phyloP scores from a whole-genome alignment of 2,888 invertebrate species.

The Mactromeris polynyma region DNA sequence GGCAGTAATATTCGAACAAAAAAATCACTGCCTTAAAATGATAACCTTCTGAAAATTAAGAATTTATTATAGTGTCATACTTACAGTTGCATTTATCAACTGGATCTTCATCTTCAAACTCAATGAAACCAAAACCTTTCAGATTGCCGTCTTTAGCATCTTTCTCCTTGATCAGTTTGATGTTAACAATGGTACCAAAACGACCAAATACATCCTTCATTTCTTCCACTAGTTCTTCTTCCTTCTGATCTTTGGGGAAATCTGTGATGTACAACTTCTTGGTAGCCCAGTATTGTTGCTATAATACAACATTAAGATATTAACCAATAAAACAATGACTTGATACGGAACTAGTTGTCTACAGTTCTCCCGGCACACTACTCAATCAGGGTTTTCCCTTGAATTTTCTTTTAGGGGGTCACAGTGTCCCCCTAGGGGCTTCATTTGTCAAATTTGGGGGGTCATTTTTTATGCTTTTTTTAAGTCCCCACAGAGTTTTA shows the following conservation, averaged over 20 bases:
- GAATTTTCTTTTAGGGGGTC: too few relatives aligned
- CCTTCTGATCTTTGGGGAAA: conserved; percentile 60
- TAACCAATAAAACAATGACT: background rate
- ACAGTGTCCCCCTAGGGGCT: too few relatives aligned
- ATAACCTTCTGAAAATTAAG: too few relatives aligned
- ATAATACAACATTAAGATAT: conserved; percentile 16
- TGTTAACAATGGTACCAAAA: conserved; percentile 51
- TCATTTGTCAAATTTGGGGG: too few relatives aligned
- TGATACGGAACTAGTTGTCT: background rate
- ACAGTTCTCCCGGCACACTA: too few relatives aligned
- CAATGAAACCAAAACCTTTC: conserved; percentile 65
- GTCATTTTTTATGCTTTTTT: too few relatives aligned
- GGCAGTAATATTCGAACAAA: too few relatives aligned
- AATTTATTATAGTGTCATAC: too few relatives aligned
- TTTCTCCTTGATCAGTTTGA: conserved; percentile 62
- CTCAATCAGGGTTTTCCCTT: too few relatives aligned
- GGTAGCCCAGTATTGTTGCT: conserved; percentile 68
- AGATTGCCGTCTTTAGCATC: conserved; percentile 40
- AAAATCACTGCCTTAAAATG: too few relatives aligned
- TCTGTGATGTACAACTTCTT: conserved; percentile 66
- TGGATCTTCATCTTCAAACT: conserved; percentile 64
- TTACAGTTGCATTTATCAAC: conserved; percentile 67
- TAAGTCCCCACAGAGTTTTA: too few relatives aligned
- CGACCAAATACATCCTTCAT: conserved; percentile 52
- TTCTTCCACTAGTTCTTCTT: conserved; percentile 53